Base-by-base conservation (phyloP, 35 echinoderm and acorn worm species). In the Lytechinus pictus region DNA sequence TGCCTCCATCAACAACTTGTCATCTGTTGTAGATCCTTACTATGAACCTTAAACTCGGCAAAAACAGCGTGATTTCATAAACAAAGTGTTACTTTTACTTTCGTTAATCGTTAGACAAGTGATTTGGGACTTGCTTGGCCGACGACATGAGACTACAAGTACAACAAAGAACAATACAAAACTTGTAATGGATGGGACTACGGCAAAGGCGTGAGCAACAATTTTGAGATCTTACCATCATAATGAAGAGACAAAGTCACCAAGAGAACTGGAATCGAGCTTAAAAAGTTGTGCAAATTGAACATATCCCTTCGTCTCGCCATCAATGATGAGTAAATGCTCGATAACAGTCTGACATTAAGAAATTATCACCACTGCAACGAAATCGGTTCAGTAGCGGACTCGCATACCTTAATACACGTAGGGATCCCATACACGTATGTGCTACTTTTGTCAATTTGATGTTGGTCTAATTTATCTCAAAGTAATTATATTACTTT, bases 231-330 rank as follows among this genome's bases (percentile, higher is more conserved):
- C 96, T 94, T 91, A 96, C 96, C 96, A 52, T 98, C 97, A 89
- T 96, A 98, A 90, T 98, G 96, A 54, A 97, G 72, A 24, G 97
- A 95, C 11, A 98, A 93, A 27, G 97, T 98, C 33, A 97, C 96
- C 57, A 98, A 92, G 53, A 98, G 95, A 5, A 98, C 87, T 52
- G 97, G 96, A 14, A 98, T 54, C 2, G 97, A 98, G 11, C 96
- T 95, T 90, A 97, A 95, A 55, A 98, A 92, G 27, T 95, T 96
- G 86, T 97, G 95, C 54, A 98, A 96, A 95, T 98, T 98, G n/a
- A 98, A 96, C 97, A 98, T 97, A 27, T 95, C 95, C 11, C 89
- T 16, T 96, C 61, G 7, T 94, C 86, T 61, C 28, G 86, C 24
- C 52, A 92, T 93, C n/a, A 53, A 55, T 54, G 60, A 93, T 54